phyloP scores from a whole-genome alignment of 2,113 vertebrate species.

The Odontophorus gujanensis region DNA sequence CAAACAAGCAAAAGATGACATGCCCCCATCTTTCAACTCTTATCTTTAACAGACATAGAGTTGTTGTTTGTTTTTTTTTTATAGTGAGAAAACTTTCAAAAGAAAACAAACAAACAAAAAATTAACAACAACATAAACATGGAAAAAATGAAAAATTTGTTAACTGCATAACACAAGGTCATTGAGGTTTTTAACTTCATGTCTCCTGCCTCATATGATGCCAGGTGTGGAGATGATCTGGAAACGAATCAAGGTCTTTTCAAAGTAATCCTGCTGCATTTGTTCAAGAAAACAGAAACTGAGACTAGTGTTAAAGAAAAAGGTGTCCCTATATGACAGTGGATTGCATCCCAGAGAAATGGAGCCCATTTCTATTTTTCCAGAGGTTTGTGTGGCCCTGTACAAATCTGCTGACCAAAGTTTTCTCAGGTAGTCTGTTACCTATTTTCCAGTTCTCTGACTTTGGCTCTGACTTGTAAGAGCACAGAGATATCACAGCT shows the following conservation, averaged over 20 bases:
- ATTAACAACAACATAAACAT: not conserved
- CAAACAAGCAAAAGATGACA: not conserved
- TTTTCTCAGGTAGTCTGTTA: not conserved
- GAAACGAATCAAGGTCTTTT: not conserved
- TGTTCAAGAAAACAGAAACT: not conserved
- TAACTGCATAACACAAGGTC: not conserved
- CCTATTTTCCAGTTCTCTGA: not conserved
- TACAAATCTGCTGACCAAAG: not conserved
- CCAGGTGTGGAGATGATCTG: not conserved
- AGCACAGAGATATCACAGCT: not conserved
- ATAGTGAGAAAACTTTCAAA: not conserved
- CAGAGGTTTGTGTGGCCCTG: not conserved
- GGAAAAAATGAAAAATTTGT: not conserved
- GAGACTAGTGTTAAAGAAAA: not conserved
- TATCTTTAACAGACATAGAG: not conserved
- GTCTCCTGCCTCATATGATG: not conserved
- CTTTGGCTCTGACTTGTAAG: not conserved
- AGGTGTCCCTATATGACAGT: not conserved
- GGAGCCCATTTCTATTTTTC: not conserved
- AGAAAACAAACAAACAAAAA: fast-evolving
- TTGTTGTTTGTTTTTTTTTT: too few relatives aligned
- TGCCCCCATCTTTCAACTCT: not conserved
- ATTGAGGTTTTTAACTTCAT: not conserved
- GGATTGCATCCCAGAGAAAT: not conserved
- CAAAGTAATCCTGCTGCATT: not conserved